These are phyloP conservation scores for Otus sunia DNA, from an alignment of 2,113 vertebrate species.

Conservation along the genomic window DNA sequence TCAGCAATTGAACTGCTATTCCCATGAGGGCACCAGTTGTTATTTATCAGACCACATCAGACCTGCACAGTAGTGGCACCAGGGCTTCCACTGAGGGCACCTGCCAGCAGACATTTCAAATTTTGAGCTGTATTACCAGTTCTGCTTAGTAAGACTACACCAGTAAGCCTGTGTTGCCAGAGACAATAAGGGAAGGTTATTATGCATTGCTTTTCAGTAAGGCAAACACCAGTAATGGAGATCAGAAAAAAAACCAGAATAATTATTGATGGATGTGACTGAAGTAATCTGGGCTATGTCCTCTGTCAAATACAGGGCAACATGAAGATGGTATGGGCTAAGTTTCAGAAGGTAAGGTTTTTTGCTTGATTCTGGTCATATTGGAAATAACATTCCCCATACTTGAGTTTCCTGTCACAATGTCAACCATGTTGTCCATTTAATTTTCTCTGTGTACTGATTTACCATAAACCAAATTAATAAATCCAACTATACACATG, in stretches of 20 bases:
- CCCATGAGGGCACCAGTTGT: accelerated
- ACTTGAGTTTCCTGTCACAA: not conserved
- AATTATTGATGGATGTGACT: not conserved
- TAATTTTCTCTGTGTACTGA: not conserved
- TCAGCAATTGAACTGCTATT: not conserved
- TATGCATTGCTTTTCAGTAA: not conserved
- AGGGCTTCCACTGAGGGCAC: not conserved
- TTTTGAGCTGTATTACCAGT: not conserved
- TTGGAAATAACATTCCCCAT: not conserved
- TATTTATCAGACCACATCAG: not conserved
- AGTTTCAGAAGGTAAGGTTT: not conserved
- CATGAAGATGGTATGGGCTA: not conserved
- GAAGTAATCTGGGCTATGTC: not conserved
- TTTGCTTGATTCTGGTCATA: not conserved
- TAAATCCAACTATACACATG: not conserved
- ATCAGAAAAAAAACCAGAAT: not conserved
- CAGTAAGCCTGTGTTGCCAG: not conserved
- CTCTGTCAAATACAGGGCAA: not conserved
- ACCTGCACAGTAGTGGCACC: not conserved
- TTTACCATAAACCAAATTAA: not conserved
- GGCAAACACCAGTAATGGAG: not conserved
- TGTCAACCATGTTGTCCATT: not conserved
- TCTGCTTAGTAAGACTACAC: not conserved
- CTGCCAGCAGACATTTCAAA: not conserved
- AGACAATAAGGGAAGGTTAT: not conserved